These are phyloP conservation scores for Tetramorium bicarinatum DNA, from an alignment of 2,888 invertebrate species.

Conservation along the genomic window DNA sequence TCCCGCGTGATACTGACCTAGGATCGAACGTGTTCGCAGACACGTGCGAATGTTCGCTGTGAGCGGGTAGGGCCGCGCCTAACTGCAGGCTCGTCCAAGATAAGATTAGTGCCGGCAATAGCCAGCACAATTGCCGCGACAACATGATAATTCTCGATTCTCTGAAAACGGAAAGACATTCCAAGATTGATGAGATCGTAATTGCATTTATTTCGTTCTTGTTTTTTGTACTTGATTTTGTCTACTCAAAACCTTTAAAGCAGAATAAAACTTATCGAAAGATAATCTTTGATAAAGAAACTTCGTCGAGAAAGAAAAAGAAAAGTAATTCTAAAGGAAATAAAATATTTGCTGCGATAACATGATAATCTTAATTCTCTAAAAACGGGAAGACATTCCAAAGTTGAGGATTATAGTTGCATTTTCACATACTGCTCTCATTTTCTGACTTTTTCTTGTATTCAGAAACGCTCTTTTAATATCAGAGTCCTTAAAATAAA, in stretches of 20 bases:
- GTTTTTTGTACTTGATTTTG: no score
- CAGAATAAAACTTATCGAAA: no score
- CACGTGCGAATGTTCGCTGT: conserved; percentile 79
- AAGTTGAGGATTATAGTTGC: neutral
- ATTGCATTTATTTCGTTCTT: no score
- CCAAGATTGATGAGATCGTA: no score
- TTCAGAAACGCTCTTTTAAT: neutral
- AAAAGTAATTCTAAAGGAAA: no score
- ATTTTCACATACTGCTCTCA: no score
- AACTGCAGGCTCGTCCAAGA: conserved; percentile 66
- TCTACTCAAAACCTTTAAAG: neutral
- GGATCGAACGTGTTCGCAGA: conserved; percentile 83
- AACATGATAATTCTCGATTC: conserved; percentile 52
- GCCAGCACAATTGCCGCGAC: conserved; percentile 75
- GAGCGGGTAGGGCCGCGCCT: conserved; percentile 69
- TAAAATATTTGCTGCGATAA: conserved; percentile 67
- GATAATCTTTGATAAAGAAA: no score
- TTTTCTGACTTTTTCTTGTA: neutral
- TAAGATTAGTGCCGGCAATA: conserved; percentile 72
- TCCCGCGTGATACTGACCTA: conserved; percentile 80
- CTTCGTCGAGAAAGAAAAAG: no score
- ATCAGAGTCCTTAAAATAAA: no score
- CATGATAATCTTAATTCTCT: conserved; percentile 36
- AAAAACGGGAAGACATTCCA: conserved; percentile 2
- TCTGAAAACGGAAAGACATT: conserved; percentile 18